Conservation (phyloP, 2,797 vertebrate genomes). For the Crenuchus spilurus region DNA sequence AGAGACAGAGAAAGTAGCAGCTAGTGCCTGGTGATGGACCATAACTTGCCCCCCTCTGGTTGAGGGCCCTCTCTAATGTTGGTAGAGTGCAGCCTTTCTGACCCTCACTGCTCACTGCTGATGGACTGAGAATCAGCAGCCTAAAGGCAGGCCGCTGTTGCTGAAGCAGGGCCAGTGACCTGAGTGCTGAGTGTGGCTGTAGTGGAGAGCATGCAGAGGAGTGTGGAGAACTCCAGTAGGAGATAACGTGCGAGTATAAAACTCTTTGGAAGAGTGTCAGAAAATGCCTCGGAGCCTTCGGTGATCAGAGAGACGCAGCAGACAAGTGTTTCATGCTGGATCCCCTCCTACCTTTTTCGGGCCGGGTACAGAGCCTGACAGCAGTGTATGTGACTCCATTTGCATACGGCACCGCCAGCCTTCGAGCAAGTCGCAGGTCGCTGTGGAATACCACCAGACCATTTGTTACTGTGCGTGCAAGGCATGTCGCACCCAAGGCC, state of each 20-base stretch:
- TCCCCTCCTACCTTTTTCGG: constrained; percentile 25
- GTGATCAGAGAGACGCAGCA: constrained; percentile 31
- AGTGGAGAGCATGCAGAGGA: constrained; percentile 9
- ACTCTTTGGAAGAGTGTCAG: constrained; percentile 15
- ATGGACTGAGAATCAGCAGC: constrained; percentile 17
- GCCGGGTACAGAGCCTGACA: constrained; percentile 11
- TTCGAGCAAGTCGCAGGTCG: constrained; percentile 23
- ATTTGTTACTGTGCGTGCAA: constrained; percentile 48
- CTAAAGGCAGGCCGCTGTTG: constrained; percentile 27
- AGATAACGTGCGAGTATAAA: constrained; percentile 15
- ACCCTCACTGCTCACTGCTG: constrained; percentile 26
- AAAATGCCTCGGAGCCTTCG: constrained; percentile 5
- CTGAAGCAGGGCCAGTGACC: constrained; percentile 22
- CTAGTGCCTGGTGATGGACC: constrained; percentile 1
- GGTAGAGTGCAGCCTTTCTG: neutral
- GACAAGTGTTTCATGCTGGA: constrained; percentile 23
- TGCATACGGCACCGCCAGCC: constrained; percentile 28
- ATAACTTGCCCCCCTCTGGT: neutral
- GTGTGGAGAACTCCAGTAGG: constrained; percentile 26
- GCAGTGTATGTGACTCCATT: constrained; percentile 17
- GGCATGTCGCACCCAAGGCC: constrained; percentile 42
- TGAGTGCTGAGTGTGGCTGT: too few species aligned
- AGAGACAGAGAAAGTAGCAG: constrained; percentile 7
- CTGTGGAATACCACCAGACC: constrained; percentile 36
- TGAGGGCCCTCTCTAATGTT: constrained; percentile 10